phyloP scores from a whole-genome alignment of 2,797 vertebrate genomes.

The Ateles fusciceps region DNA sequence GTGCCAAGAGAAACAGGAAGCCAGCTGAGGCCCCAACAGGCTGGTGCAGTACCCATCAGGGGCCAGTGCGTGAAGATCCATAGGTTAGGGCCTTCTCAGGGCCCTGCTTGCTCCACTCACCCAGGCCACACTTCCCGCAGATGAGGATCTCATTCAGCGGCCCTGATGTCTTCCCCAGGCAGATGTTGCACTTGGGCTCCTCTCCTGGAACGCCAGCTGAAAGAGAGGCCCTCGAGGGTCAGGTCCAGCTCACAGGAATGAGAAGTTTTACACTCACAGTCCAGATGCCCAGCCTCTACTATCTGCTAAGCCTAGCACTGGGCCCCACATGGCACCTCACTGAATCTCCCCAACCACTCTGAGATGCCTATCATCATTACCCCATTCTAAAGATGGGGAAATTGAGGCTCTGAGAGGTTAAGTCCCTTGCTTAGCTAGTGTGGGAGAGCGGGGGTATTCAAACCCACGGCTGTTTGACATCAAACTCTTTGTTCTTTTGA shows the following conservation, averaged over 20 bases:
- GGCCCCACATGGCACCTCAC: neutral
- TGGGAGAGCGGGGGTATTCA: neutral
- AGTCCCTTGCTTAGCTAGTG: neutral
- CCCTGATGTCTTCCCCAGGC: constrained; percentile 86
- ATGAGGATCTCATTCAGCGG: constrained; percentile 92
- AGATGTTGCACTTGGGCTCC: constrained; percentile 93
- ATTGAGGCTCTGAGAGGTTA: neutral
- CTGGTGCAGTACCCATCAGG: too few relatives aligned
- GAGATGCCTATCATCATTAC: neutral
- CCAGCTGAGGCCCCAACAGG: neutral
- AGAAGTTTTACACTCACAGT: neutral
- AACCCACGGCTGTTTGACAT: neutral
- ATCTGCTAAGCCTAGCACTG: neutral
- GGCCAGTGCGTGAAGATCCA: neutral
- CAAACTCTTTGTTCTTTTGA: neutral
- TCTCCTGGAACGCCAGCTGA: constrained; percentile 94
- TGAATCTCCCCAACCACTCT: neutral
- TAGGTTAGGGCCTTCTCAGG: neutral
- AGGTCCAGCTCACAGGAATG: neutral
- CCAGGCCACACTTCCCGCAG: constrained; percentile 97
- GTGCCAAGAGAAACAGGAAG: neutral
- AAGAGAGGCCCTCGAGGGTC: neutral
- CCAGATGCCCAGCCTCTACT: neutral
- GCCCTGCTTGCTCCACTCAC: constrained; percentile 82
- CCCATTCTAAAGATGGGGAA: neutral